Base-by-base conservation (phyloP, 2,888 invertebrate species). In the Cryptophagus acutangulus region DNA sequence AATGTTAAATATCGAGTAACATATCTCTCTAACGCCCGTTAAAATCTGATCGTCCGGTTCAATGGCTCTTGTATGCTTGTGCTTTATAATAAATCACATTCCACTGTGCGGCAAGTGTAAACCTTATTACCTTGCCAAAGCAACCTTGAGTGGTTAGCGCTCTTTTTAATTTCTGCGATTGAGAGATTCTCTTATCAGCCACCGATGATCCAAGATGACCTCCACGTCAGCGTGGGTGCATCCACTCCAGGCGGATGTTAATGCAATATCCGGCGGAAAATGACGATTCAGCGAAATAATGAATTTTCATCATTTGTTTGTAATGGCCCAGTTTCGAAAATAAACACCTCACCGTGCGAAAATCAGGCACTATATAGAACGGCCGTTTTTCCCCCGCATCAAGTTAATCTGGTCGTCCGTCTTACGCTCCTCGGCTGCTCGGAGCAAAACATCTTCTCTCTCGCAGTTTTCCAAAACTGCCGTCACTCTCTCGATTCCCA, bases 41-140 rank as follows among this genome's bases (percentile, higher is more conserved):
- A 60, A 62, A 60, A 63, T 62, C 64, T 60, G 62, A 62, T 63
- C 63, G 60, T 54, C 57, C 63, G 62, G 66, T 66, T 66, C 66
- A 66, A 62, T 66, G 66, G 63, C 64, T 63, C 51, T 61, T 49
- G 55, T 61, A 62, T 61, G 62, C 63, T 59, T n/a, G n/a, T 60
- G 63, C 62, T 61, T 63, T 55, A 62, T 61, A 64, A 66, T 66
- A 65, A 65, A 66, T 66, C 65, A 66, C 63, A 58, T 52, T 55
- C 55, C 31, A 31, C 15, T 31, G 31, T 31, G 31, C 16, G 31
- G 31, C 31, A 31, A 31, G 31, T 31, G 31, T 14, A 31, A 15
- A 31, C 31, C 31, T 31, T 31, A 31, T 31, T 31, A 31, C 14
- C 31, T 31, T 31, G 31, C 16, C n/a, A 26, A 26, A 26, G 26